phyloP scores from a whole-genome alignment of 2,888 invertebrate genomes.

The Chrysolina americana region DNA sequence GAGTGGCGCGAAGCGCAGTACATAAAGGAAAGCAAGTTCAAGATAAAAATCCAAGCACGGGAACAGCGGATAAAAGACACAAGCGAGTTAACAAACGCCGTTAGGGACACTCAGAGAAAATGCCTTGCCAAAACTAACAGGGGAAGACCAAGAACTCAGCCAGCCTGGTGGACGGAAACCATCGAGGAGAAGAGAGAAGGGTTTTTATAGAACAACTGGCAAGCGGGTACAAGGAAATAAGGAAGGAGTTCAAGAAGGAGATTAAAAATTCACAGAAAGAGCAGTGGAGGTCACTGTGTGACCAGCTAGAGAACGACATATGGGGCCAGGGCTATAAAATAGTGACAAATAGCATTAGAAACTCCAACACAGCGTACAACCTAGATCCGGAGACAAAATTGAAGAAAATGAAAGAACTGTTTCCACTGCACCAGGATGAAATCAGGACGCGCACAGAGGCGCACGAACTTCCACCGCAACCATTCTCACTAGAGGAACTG shows the following conservation, averaged over 20 bases:
- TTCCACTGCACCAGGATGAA: slow-evolving; percentile 18
- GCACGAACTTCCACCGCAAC: not conserved
- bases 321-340: no score
- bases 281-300: slow-evolving; percentile 8
- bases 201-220: not conserved
- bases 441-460: not conserved
- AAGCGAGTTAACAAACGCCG: not conserved
- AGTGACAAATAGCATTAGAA: not conserved
- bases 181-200: no score
- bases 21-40: no score
- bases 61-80: not conserved
- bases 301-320: no score
- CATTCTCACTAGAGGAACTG: slow-evolving; percentile 43
- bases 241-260: no score
- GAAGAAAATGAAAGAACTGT: not conserved
- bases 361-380: not conserved
- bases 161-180: no score
- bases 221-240: no score
- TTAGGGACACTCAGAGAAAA: no score
- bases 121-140: no score
- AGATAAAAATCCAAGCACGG: no score
- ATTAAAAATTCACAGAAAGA: slow-evolving; percentile 8
- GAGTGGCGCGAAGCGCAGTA: no score
- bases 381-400: not conserved
- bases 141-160: no score